phyloP scores from a whole-genome alignment of 2,113 vertebrate species.

The Gavialis gangeticus region DNA sequence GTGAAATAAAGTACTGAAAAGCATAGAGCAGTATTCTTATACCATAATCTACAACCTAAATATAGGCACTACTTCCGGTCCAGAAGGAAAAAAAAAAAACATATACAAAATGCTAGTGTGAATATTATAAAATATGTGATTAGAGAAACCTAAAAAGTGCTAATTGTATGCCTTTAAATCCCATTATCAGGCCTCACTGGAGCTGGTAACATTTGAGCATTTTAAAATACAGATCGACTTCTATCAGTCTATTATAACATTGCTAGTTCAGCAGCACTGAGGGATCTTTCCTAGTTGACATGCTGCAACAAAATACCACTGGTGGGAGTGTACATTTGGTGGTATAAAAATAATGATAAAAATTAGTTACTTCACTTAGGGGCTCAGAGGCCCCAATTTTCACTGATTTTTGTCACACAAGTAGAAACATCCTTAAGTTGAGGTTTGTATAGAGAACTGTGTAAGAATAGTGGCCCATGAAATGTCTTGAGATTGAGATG shows the following conservation, averaged over 20 bases:
- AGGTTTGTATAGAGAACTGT: too few relatives aligned
- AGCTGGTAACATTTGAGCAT: slow-evolving; percentile 6
- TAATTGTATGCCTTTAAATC: slow-evolving; percentile 66
- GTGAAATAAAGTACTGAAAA: slow-evolving; percentile 31
- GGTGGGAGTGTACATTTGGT: not conserved
- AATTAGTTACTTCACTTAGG: too few relatives aligned
- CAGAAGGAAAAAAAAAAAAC: slow-evolving; percentile 59
- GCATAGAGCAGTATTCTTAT: slow-evolving; percentile 50
- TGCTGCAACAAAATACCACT: not conserved
- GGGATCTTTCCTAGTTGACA: not conserved
- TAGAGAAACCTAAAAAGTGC: slow-evolving; percentile 66
- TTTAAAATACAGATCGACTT: not conserved
- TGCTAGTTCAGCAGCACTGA: not conserved
- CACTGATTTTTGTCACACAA: too few relatives aligned
- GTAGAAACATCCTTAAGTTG: too few relatives aligned
- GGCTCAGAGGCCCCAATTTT: too few relatives aligned
- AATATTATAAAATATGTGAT: slow-evolving; percentile 65
- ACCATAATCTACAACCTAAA: slow-evolving; percentile 50
- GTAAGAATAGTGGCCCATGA: too few relatives aligned
- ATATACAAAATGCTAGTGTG: slow-evolving; percentile 48
- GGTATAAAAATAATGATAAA: too few relatives aligned
- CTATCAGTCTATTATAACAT: slow-evolving; percentile 4
- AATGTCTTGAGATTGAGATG: too few relatives aligned
- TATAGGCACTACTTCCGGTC: slow-evolving; percentile 57
- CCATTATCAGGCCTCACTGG: slow-evolving; percentile 44